phyloP scores from a whole-genome alignment of 2,113 vertebrate species.

The Melanocharis versteri region DNA sequence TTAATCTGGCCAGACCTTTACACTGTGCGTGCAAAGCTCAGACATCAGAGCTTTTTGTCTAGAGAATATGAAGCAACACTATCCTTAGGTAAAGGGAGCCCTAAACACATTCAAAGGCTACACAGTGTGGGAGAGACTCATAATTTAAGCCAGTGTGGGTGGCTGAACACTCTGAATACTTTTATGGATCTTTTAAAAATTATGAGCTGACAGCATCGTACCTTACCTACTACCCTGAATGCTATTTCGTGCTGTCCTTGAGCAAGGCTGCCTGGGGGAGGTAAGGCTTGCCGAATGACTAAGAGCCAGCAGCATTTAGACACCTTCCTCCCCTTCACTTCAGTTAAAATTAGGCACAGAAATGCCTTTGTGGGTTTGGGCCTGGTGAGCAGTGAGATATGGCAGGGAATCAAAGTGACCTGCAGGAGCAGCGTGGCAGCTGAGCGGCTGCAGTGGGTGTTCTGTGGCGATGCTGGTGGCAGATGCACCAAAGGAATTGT shows the following conservation, averaged over 20 bases:
- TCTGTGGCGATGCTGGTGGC: background rate
- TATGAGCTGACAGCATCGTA: background rate
- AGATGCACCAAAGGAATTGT: rapidly evolving
- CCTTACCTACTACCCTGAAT: background rate
- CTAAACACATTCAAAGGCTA: background rate
- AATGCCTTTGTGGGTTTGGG: background rate
- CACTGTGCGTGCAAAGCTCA: background rate
- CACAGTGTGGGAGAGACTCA: background rate
- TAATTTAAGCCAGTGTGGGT: background rate
- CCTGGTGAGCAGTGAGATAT: background rate
- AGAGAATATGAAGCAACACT: background rate
- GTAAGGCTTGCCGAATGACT: background rate
- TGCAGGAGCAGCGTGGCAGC: rapidly evolving
- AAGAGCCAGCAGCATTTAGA: background rate
- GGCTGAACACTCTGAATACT: slow-evolving; percentile 1
- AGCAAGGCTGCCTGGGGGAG: background rate
- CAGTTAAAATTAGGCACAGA: slow-evolving; percentile 40
- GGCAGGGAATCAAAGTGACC: background rate
- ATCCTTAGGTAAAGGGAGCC: background rate
- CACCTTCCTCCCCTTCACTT: background rate
- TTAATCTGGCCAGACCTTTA: background rate
- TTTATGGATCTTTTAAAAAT: background rate
- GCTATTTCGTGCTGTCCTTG: background rate
- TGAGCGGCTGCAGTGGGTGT: rapidly evolving
- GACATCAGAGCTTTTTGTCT: background rate